phyloP scores from a whole-genome alignment of 1,140 invertebrate species.

The Dreissena rostriformis region DNA sequence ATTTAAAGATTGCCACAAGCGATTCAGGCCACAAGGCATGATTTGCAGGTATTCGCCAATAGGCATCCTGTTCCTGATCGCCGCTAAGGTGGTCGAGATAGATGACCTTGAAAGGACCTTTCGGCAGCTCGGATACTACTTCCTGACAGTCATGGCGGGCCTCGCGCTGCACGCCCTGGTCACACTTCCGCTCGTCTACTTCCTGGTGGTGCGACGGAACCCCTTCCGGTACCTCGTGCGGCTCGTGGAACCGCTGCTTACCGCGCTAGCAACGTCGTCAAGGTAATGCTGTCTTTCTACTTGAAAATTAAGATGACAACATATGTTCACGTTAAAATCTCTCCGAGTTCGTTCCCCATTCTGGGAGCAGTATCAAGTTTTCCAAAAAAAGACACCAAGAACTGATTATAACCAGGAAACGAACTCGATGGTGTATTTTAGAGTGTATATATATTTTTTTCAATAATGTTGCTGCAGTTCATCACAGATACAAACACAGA shows the following conservation, averaged over 20 bases:
- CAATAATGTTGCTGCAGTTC: too few relatives aligned
- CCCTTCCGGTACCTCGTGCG: slow-evolving; percentile 73
- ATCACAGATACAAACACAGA: too few relatives aligned
- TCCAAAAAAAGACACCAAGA: too few relatives aligned
- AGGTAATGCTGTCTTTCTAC: slow-evolving; percentile 63
- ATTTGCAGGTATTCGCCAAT: slow-evolving; percentile 90
- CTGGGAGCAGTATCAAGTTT: too few relatives aligned
- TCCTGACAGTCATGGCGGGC: slow-evolving; percentile 75
- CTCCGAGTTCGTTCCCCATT: too few relatives aligned
- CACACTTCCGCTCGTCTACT: slow-evolving; percentile 73
- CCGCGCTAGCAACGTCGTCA: slow-evolving; percentile 78
- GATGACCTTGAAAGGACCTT: slow-evolving; percentile 83
- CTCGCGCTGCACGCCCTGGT: slow-evolving; percentile 75
- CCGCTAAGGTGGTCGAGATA: slow-evolving; percentile 94
- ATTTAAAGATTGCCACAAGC: too few relatives aligned
- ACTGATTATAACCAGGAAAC: too few relatives aligned
- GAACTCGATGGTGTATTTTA: too few relatives aligned
- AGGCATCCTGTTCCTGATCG: slow-evolving; percentile 94
- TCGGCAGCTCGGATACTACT: slow-evolving; percentile 74
- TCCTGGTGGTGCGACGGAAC: slow-evolving; percentile 75
- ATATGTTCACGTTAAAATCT: too few relatives aligned
- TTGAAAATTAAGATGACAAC: too few relatives aligned
- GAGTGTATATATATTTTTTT: too few relatives aligned
- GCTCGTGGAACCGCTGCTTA: slow-evolving; percentile 76
- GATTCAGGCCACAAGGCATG: too few relatives aligned